phyloP scores from a whole-genome alignment of 2,888 invertebrate species.

The Lysandra bellargus region DNA sequence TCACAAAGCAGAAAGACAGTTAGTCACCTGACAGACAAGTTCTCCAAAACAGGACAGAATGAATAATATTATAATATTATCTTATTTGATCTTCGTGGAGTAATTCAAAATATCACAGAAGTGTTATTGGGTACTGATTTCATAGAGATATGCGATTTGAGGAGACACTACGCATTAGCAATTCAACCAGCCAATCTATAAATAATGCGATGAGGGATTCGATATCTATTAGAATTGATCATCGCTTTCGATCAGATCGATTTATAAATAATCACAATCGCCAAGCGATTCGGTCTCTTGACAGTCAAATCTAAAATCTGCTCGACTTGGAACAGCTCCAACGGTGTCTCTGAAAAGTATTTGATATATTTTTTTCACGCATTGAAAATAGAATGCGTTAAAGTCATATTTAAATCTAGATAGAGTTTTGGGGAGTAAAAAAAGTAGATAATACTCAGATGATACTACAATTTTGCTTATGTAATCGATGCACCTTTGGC shows the following conservation, averaged over 20 bases:
- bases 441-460: background rate
- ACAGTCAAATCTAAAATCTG: conserved; percentile 29
- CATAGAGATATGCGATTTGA: background rate
- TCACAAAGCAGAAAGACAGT: background rate
- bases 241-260: conserved; percentile 1
- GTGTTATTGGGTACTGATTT: background rate
- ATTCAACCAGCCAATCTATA: background rate
- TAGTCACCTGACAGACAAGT: background rate
- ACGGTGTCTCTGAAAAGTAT: conserved; percentile 16
- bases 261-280: conserved; percentile 28
- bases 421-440: background rate
- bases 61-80: background rate
- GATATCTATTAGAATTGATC: conserved; percentile 13
- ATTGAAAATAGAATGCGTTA: conserved; percentile 26
- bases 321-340: conserved; percentile 31
- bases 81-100: background rate
- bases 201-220: background rate
- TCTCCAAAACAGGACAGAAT: background rate
- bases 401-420: conserved; percentile 14
- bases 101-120: background rate
- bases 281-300: conserved; percentile 27
- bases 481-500: background rate
- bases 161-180: background rate
- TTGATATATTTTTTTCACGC: conserved; percentile 28
- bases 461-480: background rate